These are phyloP conservation scores for Liodrosophila aerea DNA, from an alignment of 2,888 invertebrate genomes.

Conservation along the genomic window DNA sequence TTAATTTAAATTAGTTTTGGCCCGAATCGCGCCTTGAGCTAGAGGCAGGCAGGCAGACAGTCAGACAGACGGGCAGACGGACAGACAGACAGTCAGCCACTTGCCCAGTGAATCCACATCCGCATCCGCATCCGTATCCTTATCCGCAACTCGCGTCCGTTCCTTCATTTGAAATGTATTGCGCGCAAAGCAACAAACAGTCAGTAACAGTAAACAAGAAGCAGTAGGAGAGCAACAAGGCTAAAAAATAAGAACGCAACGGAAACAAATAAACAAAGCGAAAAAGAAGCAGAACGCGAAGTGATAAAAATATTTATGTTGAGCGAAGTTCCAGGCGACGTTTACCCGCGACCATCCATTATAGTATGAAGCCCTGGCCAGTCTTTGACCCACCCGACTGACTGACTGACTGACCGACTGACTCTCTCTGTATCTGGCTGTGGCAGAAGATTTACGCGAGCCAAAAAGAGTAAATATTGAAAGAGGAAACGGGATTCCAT, in stretches of 20 bases:
- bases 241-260: slow-evolving; percentile 6
- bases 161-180: slow-evolving; percentile 48
- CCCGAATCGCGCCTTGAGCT: not conserved
- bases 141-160: slow-evolving; percentile 6
- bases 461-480: slow-evolving; percentile 53
- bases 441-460: slow-evolving; percentile 44
- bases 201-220: slow-evolving; percentile 7
- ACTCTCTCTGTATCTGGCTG: slow-evolving; percentile 3
- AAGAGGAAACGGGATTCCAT: slow-evolving; percentile 26
- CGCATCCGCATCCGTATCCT: slow-evolving; percentile 9
- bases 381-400: not conserved
- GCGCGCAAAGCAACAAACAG: slow-evolving; percentile 10
- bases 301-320: slow-evolving; percentile 78
- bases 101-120: slow-evolving; percentile 20
- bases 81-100: slow-evolving; percentile 2
- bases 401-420: slow-evolving; percentile 15
- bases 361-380: slow-evolving; percentile 13
- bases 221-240: not conserved
- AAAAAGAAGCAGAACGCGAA: slow-evolving; percentile 34
- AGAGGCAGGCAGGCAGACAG: not conserved
- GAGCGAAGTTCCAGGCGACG: slow-evolving; percentile 64
- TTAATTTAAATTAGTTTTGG: slow-evolving; percentile 63
- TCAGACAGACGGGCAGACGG: too few relatives aligned
- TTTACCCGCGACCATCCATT: slow-evolving; percentile 46
- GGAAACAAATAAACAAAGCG: slow-evolving; percentile 41